Evolutionary conservation across 2,113 vertebrate species (phyloP), one percentile per base, ranked within the genome.

Genomic region (Perccottus glenii): DNA sequence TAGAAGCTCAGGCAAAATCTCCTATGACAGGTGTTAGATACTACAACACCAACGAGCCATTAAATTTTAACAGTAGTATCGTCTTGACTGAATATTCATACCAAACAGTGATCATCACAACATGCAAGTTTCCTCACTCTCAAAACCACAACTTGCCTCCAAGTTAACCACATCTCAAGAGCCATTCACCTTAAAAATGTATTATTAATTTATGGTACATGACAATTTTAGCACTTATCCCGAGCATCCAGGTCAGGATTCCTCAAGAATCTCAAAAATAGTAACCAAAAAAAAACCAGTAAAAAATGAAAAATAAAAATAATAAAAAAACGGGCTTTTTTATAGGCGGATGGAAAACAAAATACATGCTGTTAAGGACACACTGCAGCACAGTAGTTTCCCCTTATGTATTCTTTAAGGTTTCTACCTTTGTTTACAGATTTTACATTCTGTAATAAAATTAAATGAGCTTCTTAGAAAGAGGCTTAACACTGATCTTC

Each of bases 281-380:
- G 6, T 12, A 12, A 38, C 33, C 52, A 55, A 55, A 36, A 19
- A 15, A 43, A 43, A n/a, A n/a, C n/a, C n/a, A n/a, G n/a, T 43
- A 11, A 56, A 61, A 49, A 2, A n/a, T n/a, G n/a, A n/a, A 9
- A 45, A 5, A 11, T 5, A 6, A 36, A 57, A 36, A 53, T 42
- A n/a, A 27, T 50, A 5, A 12, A 12, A 47, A 27, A 16, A 14
- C 1, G 27, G 11, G 45, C 55, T 43, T 35, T 12, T 27, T 27
- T 70, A 52, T 6, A 32, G 10, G 38, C 47, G 36, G 79, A 86
- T 73, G 63, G 50, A 60, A 80, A 81, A 73, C 64, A 48, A 44
- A 79, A 56, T 35, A 36, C 90, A 91, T 92, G 89, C 91, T 62
- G 67, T 70, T 80, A 72, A 77, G 75, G 48, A 67, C 68, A 82